Conservation (phyloP, 2,113 vertebrate genomes). For the Salvator merianae region DNA sequence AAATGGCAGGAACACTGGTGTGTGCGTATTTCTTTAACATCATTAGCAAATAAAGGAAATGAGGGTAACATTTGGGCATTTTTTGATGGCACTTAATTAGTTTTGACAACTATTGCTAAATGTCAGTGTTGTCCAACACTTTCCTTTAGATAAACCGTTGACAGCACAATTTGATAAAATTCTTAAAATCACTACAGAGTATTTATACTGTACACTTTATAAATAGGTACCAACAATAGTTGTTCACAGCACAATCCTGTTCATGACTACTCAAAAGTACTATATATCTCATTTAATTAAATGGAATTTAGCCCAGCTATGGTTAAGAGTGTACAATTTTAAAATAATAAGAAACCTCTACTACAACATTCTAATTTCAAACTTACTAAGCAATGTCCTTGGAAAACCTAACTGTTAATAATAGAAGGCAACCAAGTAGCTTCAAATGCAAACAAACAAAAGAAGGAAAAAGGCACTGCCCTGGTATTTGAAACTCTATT, state of each 20-base stretch:
- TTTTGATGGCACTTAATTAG: too few species aligned
- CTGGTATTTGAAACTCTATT: not conserved
- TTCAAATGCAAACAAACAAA: not conserved
- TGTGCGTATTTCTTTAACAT: not conserved
- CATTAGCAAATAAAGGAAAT: not conserved
- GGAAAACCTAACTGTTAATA: too few species aligned
- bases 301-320: not conserved
- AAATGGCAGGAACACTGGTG: not conserved
- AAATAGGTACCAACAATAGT: not conserved
- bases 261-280: not conserved
- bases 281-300: not conserved
- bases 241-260: not conserved
- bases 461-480: not conserved
- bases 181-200: not conserved
- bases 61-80: too few species aligned
- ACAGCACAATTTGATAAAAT: not conserved
- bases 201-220: not conserved
- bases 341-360: not conserved
- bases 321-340: too few species aligned
- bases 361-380: not conserved
- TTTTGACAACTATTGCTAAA: not conserved
- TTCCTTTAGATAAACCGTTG: not conserved
- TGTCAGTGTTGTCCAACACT: not conserved
- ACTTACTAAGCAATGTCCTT: not conserved
- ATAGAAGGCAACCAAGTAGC: not conserved